Base-by-base conservation (phyloP, 2,888 invertebrate genomes). In the Geotrupes spiniger region DNA sequence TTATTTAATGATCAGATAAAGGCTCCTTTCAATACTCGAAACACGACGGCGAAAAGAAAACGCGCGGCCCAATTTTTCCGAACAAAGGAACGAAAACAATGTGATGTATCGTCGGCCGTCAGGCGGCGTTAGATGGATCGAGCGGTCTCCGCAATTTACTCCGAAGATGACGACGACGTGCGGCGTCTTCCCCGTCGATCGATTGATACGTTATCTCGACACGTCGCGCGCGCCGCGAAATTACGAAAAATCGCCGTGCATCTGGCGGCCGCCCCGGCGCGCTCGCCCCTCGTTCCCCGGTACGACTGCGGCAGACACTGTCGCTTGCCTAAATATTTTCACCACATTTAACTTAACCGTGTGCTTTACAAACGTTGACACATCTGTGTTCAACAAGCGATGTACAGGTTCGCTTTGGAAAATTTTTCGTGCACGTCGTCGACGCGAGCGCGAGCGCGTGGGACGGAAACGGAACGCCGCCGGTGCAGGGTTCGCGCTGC, bases 271-370 rank as follows among this genome's bases (percentile, higher is more conserved):
- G 9, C 33, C 33, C 33, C 14, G 8, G 33, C 33, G 33, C 9
- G 8, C 8, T 12, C 11, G 5, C 12, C 33, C 33, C 29, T 29
- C 11, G 12, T 31, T 10, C 33, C 14, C 55, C 53, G 57, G 54
- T 54, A 51, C 57, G 57, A 56, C 61, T 68, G 64, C 64, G 63
- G 60, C 55, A 66, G 68, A 65, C 68, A 66, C 58, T 64, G 68
- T 67, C 66, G 64, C 63, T 61, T 66, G 61, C 63, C 63, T 65
- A 65, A 69, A 70, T 69, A 67, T 68, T 70, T 70, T 70, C 69
- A 62, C 63, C 66, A 63, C 68, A 69, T 70, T 70, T 68, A 70
- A 69, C 68, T 62, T 62, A 58, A 62, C 63, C 63, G 63, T 65
- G 61, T 63, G 64, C 64, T 62, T 60, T 53, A 49, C 61, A 63